phyloP scores from a whole-genome alignment of 2,888 invertebrate species.

The Ophion costatus region DNA sequence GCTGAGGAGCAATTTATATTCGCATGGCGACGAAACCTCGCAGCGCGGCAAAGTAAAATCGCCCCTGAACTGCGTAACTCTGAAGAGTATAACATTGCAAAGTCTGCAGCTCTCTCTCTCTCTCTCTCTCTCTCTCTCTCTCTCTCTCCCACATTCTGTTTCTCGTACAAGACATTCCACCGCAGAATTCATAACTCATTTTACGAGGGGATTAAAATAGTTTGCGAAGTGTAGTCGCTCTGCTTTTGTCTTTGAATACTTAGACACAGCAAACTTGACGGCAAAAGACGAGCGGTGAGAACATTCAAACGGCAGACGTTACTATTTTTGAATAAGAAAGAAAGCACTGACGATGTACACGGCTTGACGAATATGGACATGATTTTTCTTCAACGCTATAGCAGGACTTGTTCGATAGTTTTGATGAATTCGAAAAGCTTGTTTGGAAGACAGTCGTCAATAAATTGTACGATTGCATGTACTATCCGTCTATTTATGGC shows the following conservation, averaged over 20 bases:
- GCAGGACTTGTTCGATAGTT: not conserved
- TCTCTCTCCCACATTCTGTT: not conserved
- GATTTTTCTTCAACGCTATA: not conserved
- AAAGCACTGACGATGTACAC: not conserved
- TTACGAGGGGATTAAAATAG: conserved; percentile 75
- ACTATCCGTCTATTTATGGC: no score
- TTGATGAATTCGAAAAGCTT: not conserved
- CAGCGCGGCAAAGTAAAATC: conserved; percentile 66
- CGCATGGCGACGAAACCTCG: conserved; percentile 64
- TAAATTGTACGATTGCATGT: no score
- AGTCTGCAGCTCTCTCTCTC: conserved; percentile 15
- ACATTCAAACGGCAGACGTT: conserved; percentile 32
- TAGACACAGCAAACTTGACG: conserved; percentile 11
- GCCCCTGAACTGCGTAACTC: conserved; percentile 28
- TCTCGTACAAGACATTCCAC: conserved; percentile 13
- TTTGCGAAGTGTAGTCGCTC: conserved; percentile 46
- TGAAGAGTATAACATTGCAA: conserved; percentile 38
- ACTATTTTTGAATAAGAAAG: not conserved
- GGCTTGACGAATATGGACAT: not conserved
- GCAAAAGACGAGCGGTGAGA: conserved; percentile 14
- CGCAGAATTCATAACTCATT: conserved; percentile 75
- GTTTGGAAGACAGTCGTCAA: not conserved
- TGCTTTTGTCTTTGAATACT: conserved; percentile 23
- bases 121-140: conserved; percentile 9
- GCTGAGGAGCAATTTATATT: conserved; percentile 65